These are phyloP conservation scores for Drosophila subobscura DNA, from an alignment of 1,140 invertebrate genomes.

Conservation along the genomic window DNA sequence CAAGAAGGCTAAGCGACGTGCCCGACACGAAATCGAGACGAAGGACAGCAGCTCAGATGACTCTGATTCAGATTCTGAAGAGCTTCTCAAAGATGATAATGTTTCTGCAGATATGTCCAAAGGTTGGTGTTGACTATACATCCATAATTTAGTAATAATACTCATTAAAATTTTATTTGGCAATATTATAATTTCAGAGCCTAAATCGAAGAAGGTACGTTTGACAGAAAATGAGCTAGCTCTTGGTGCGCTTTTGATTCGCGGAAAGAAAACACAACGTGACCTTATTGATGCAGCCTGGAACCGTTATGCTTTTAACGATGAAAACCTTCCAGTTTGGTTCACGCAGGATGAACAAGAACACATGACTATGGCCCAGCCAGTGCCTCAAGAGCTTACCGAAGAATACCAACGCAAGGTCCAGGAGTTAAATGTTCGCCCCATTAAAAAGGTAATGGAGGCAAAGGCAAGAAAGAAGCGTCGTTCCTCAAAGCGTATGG, in stretches of 20 bases:
- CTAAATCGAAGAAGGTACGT: constrained; percentile 87
- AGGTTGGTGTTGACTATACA: constrained; percentile 34
- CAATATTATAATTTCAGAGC: constrained; percentile 24
- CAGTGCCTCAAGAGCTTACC: constrained; percentile 90
- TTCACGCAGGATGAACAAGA: constrained; percentile 97
- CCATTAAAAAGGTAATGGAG: constrained; percentile 99
- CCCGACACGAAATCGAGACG: constrained; percentile 59
- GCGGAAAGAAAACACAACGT: constrained; percentile 93
- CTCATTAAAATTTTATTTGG: background rate
- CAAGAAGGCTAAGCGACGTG: constrained; percentile 77
- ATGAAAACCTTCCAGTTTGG: constrained; percentile 97
- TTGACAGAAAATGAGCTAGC: constrained; percentile 94
- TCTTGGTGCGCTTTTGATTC: constrained; percentile 92
- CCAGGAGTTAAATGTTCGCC: constrained; percentile 95
- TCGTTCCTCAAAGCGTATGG: constrained; percentile 92
- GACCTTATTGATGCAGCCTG: constrained; percentile 94
- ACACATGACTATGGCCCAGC: constrained; percentile 91
- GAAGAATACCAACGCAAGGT: constrained; percentile 90
- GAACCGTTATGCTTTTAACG: constrained; percentile 95
- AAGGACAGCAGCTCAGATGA: constrained; percentile 81
- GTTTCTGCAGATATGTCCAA: constrained; percentile 49
- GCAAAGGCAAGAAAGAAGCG: constrained; percentile 99
- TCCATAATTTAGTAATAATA: background rate
- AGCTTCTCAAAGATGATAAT: constrained; percentile 31
- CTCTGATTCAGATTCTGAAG: constrained; percentile 51